Percentiles rank a stretch among this genome's conserved stretches.
phyloP scores from a whole-genome alignment of 1,140 invertebrate species.

The Liolophura sinensis region DNA sequence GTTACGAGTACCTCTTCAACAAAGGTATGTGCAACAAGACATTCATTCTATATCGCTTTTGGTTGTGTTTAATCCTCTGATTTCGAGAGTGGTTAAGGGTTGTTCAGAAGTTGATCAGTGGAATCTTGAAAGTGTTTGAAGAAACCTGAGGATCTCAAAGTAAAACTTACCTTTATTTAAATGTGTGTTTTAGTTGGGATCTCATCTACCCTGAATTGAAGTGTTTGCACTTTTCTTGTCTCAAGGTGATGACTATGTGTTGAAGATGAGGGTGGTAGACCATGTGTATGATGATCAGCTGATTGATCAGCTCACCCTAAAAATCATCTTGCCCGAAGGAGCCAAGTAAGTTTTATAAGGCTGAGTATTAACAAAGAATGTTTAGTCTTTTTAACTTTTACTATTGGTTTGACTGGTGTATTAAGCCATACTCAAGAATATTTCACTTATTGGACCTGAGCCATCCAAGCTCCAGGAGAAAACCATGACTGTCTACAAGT shows the following conservation, averaged over 20 bases:
- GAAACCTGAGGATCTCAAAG: too few species aligned
- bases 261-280: constrained; percentile 93
- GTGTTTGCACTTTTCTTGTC: constrained; percentile 11
- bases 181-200: background rate
- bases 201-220: too few species aligned
- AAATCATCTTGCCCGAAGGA: constrained; percentile 94
- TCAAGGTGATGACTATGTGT: constrained; percentile 71
- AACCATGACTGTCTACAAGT: too few species aligned
- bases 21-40: constrained; percentile 64
- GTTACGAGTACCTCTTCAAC: constrained; percentile 91
- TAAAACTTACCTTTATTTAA: background rate
- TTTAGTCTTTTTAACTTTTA: too few species aligned
- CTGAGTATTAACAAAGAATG: background rate
- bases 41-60: constrained; percentile 3
- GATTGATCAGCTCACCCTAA: constrained; percentile 86
- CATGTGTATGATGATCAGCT: constrained; percentile 97
- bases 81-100: background rate
- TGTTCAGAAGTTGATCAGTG: background rate
- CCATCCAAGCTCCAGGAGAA: too few species aligned
- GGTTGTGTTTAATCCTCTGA: background rate
- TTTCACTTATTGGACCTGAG: too few species aligned
- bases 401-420: too few species aligned
- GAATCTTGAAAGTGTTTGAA: too few species aligned
- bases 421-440: too few species aligned
- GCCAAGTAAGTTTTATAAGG: constrained; percentile 60